phyloP scores from a whole-genome alignment of 2,888 invertebrate genomes.

The Nebria salina region DNA sequence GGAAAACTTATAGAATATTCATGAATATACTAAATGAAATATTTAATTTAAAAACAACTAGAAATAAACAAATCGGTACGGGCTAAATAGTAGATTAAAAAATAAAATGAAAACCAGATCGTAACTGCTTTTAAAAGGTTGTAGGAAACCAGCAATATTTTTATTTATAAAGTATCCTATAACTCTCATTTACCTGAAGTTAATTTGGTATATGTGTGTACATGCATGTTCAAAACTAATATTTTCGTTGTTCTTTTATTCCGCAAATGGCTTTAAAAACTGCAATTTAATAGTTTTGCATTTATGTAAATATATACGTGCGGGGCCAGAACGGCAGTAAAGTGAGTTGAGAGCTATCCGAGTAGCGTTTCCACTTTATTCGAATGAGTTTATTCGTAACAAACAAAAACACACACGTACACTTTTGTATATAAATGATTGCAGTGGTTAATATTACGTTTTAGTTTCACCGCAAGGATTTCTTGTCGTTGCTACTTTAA shows the following conservation, averaged over 20 bases:
- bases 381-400: conserved; percentile 1
- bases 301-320: background rate
- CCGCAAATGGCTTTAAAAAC: background rate
- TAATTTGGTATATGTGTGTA: background rate
- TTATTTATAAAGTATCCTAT: background rate
- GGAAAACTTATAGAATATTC: too few relatives aligned
- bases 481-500: background rate
- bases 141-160: background rate
- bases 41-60: too few relatives aligned
- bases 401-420: background rate
- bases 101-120: background rate
- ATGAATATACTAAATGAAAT: too few relatives aligned
- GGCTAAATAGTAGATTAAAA: background rate
- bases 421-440: background rate
- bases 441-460: background rate
- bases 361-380: background rate
- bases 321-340: too few relatives aligned
- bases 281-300: conserved; percentile 1
- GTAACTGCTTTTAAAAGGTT: background rate
- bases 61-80: background rate
- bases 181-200: background rate
- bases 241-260: background rate
- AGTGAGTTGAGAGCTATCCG: background rate
- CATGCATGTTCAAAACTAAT: background rate
- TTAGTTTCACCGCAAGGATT: background rate